phyloP scores from a whole-genome alignment of 2,888 invertebrate species.

The Sinodicranocentrus sp. region DNA sequence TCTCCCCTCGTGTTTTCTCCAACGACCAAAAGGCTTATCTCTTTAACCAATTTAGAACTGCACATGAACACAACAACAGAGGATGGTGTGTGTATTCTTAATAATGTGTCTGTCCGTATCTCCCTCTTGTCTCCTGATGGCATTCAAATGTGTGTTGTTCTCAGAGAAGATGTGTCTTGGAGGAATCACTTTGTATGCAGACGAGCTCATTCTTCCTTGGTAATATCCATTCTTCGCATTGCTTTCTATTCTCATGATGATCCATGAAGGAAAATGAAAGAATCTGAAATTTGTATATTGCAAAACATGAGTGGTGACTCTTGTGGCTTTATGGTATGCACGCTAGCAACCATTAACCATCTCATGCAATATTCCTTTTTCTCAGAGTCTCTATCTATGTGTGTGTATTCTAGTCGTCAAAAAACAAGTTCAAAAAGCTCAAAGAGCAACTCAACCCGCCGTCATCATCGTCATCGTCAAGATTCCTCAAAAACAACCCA shows the following conservation, averaged over 20 bases:
- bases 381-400: no score
- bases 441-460: background rate
- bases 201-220: conserved; percentile 17
- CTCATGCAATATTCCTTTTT: no score
- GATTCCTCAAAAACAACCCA: conserved; percentile 15
- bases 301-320: background rate
- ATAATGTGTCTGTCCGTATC: no score
- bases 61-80: no score
- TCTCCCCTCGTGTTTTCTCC: no score
- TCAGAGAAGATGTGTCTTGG: background rate
- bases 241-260: conserved; percentile 21
- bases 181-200: conserved; percentile 48
- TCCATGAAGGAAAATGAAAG: conserved; percentile 39
- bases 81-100: no score
- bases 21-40: no score
- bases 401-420: background rate
- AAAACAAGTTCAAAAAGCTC: conserved; percentile 16
- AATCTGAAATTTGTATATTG: conserved; percentile 23
- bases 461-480: conserved; percentile 6
- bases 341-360: no score
- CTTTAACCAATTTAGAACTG: no score
- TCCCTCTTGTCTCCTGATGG: no score
- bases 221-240: conserved; percentile 36
- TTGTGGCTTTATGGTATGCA: background rate
- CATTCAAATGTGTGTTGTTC: no score